Conservation (phyloP, 2,888 invertebrate species). For the Sturmia bella region DNA sequence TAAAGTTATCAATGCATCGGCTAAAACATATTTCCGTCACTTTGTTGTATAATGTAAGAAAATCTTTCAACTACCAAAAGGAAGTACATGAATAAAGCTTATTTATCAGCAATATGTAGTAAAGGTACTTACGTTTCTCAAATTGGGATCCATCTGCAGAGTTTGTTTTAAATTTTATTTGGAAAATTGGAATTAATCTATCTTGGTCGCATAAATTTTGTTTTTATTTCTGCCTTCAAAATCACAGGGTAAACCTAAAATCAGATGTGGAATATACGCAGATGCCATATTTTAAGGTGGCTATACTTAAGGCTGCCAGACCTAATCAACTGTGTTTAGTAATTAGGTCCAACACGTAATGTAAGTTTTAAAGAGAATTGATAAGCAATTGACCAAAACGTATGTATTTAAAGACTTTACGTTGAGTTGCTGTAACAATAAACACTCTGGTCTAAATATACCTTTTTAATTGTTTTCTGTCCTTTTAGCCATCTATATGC, state of each 20-base stretch:
- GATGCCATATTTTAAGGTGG: not conserved
- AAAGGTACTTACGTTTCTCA: slow-evolving; percentile 73
- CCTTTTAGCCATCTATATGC: no score
- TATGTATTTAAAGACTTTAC: no score
- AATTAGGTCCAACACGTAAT: no score
- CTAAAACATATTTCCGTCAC: slow-evolving; percentile 81
- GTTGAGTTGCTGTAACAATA: no score
- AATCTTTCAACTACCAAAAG: slow-evolving; percentile 79
- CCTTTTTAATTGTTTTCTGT: no score
- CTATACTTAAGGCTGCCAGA: no score
- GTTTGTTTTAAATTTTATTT: slow-evolving; percentile 15
- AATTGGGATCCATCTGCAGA: slow-evolving; percentile 74
- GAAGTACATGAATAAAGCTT: slow-evolving; percentile 7
- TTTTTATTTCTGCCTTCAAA: slow-evolving; percentile 15
- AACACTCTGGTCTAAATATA: no score
- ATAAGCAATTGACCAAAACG: no score
- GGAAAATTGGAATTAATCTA: slow-evolving; percentile 16
- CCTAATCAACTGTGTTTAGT: no score
- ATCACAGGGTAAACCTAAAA: not conserved
- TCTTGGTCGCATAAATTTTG: not conserved
- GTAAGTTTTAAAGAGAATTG: no score
- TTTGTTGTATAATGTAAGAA: slow-evolving; percentile 81
- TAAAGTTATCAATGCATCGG: slow-evolving; percentile 80
- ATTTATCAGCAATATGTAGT: not conserved
- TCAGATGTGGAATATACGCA: no score